These are phyloP conservation scores for Plutomurus gul DNA, from an alignment of 1,140 invertebrate species.

Conservation along the genomic window DNA sequence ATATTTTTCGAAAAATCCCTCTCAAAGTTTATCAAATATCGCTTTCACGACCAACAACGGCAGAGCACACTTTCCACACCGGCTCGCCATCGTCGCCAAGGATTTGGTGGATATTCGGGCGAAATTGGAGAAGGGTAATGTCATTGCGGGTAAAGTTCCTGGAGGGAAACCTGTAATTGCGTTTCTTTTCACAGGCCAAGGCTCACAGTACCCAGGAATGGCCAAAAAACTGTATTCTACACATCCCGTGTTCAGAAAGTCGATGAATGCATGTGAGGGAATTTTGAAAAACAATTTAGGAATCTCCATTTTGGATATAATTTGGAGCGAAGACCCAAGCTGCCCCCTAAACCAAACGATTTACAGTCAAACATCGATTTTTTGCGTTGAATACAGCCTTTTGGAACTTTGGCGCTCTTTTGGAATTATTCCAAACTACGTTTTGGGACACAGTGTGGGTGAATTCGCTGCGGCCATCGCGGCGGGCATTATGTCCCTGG, in stretches of 20 bases:
- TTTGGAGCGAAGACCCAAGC: background rate
- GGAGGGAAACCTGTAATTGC: background rate
- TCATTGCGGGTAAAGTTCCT: background rate
- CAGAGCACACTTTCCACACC: conserved; percentile 1
- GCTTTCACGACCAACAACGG: conserved; percentile 24
- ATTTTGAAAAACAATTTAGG: background rate
- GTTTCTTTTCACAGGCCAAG: conserved; percentile 38
- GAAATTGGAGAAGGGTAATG: background rate
- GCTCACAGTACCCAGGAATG: conserved; percentile 32
- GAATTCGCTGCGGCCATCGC: conserved; percentile 38
- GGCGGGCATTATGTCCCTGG: conserved; percentile 30
- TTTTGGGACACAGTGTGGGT: conserved; percentile 45
- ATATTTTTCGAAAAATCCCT: background rate
- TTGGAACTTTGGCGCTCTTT: conserved; percentile 34
- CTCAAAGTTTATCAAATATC: background rate
- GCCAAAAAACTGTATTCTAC: background rate
- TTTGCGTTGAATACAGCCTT: conserved; percentile 39
- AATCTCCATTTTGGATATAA: background rate
- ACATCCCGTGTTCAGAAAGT: conserved; percentile 14
- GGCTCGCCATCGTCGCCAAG: background rate
- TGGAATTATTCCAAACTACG: conserved; percentile 33
- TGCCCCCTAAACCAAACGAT: conserved; percentile 1
- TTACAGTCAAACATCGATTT: conserved; percentile 43
- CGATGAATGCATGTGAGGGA: conserved; percentile 18
- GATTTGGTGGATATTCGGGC: background rate